These are phyloP conservation scores for Gymnodraco acuticeps DNA, from an alignment of 2,797 vertebrate species.

Conservation along the genomic window DNA sequence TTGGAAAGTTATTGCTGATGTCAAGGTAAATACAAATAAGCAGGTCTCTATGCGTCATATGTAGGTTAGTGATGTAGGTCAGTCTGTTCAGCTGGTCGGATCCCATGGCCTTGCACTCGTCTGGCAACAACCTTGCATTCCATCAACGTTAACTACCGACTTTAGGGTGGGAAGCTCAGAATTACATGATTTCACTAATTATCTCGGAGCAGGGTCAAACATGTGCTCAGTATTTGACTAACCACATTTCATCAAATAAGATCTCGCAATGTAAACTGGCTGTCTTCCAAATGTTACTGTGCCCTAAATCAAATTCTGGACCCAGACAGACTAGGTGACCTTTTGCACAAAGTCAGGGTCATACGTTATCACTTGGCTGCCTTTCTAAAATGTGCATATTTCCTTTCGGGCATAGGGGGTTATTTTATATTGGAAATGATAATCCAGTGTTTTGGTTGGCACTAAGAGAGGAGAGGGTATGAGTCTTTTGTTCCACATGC, in stretches of 20 bases:
- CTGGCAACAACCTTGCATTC: not conserved
- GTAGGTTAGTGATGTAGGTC: slow-evolving; percentile 44
- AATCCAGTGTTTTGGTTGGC: not conserved
- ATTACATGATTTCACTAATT: not conserved
- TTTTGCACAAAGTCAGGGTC: slow-evolving; percentile 5
- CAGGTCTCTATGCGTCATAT: not conserved
- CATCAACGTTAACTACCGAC: not conserved
- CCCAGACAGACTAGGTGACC: not conserved
- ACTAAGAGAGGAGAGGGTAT: not conserved
- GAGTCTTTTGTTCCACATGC: not conserved
- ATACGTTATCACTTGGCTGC: slow-evolving; percentile 12
- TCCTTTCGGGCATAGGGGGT: not conserved
- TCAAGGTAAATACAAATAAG: slow-evolving; percentile 24
- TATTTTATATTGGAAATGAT: slow-evolving; percentile 8
- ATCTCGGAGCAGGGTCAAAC: not conserved
- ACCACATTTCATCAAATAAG: not conserved
- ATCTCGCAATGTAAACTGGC: not conserved
- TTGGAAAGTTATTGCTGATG: slow-evolving; percentile 6
- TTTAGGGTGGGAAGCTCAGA: not conserved
- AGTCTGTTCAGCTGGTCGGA: slow-evolving; percentile 50
- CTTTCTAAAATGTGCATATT: slow-evolving; percentile 25
- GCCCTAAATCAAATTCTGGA: slow-evolving; percentile 24
- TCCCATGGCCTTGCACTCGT: slow-evolving; percentile 21
- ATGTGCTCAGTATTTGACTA: not conserved
- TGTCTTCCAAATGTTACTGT: not conserved